Base-by-base conservation (phyloP, 2,888 invertebrate genomes). In the Heterodera filipjevi region DNA sequence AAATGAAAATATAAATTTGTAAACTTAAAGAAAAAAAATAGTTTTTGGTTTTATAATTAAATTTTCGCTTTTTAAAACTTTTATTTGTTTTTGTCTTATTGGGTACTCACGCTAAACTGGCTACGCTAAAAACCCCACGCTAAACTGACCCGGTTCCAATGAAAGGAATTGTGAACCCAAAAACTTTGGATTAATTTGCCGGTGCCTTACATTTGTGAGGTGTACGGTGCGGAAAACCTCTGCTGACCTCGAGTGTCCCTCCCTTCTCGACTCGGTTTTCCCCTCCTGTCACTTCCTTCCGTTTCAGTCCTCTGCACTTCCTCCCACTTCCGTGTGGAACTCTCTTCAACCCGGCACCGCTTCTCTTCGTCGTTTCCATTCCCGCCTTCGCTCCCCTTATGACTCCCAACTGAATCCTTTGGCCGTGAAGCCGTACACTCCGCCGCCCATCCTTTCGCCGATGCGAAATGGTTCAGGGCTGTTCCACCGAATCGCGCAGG, bases 401-500 rank as follows among this genome's bases (percentile, higher is more conserved):
- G 66, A 32, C 27, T 22, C 30, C 30, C 35, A 6, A 27, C 19
- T 74, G 53, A 35, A 32, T 32, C 16, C 32, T 46, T 53, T 70
- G 64, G 32, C 79, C 27, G 27, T 78, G 35, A 81, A 81, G 19
- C 92, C 92, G 80, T 98, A 94, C 90, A 97, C 96, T 0, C 96
- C 98, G 22, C 94, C 95, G 44, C 98, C 98, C 0, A 94, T 98
- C 88, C 91, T 98, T 77, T 95, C 95, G 89, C 98, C 98, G 0
- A 93, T 95, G 80, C 92, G 98, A 82, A 93, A 93, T 83, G 95
- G 95, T 0, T 92, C 94, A 0, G 97, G 97, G 0, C 91, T 97
- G 3, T 95, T 79, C 68, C 59, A 71, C 53, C 71, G 75, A 44
- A 75, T 79, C n/a, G 59, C 72, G 30, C 30, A 59, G 59, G 59